Evolutionary conservation across 2,797 vertebrate genomes (phyloP).

Genomic region (Poliocrania exsul): DNA sequence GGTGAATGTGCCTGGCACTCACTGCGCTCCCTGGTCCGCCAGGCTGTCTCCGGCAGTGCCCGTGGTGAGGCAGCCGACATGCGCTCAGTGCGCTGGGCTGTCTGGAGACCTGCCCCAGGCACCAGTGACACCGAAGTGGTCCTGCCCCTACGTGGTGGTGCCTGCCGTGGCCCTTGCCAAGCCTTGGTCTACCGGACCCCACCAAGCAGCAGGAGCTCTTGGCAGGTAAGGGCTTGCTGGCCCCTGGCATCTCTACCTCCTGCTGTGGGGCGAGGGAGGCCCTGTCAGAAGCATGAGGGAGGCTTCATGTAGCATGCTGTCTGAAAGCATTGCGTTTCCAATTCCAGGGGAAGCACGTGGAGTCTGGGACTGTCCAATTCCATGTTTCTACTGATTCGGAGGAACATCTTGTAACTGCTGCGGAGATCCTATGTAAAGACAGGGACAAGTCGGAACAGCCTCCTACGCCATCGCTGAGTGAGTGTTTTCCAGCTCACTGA

Average conservation of each 20-base stretch:
- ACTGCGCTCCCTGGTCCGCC: accelerated
- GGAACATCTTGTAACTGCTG: constrained; percentile 33
- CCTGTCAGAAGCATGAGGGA: not conserved
- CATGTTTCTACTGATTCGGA: constrained; percentile 77
- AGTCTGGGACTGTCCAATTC: constrained; percentile 84
- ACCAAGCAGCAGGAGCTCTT: constrained; percentile 58
- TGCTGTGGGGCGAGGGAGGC: accelerated
- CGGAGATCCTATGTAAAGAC: constrained; percentile 26
- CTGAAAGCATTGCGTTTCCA: not conserved
- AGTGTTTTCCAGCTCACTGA: constrained; percentile 51
- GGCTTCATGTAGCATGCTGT: not conserved
- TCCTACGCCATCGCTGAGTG: constrained; percentile 69
- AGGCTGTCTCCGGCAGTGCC: constrained; percentile 73
- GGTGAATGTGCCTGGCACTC: not conserved
- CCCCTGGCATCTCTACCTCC: not conserved
- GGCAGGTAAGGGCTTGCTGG: constrained; percentile 66
- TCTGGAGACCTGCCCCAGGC: constrained; percentile 81
- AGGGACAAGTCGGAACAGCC: constrained; percentile 72
- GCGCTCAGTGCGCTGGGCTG: constrained; percentile 88
- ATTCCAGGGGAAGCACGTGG: constrained; percentile 74
- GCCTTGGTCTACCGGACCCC: constrained; percentile 84
- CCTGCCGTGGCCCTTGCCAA: constrained; percentile 79
- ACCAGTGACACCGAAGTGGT: constrained; percentile 63
- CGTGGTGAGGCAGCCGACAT: constrained; percentile 78
- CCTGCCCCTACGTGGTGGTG: constrained; percentile 83